phyloP scores from a whole-genome alignment of 2,797 vertebrate species.

The Hippocampus kuda region DNA sequence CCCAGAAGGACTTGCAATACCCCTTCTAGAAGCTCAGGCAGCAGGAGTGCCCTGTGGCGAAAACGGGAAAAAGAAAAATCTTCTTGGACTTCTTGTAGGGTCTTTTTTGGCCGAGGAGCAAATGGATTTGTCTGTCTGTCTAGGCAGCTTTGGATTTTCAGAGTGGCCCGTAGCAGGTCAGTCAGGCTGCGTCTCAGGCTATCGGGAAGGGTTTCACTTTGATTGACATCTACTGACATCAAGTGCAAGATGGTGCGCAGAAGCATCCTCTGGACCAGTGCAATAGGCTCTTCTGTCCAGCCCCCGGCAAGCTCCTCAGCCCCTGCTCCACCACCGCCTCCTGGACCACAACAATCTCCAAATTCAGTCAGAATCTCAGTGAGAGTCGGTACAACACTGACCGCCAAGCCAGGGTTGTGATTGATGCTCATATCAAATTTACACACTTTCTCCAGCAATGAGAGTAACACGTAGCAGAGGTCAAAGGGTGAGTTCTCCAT shows the following conservation, averaged over 20 bases:
- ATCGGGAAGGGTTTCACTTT: slow-evolving; percentile 77
- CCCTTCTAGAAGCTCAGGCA: slow-evolving; percentile 87
- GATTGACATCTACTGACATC: slow-evolving; percentile 81
- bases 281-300: slow-evolving; percentile 89
- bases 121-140: slow-evolving; percentile 76
- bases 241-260: slow-evolving; percentile 83
- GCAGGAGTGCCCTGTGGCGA: slow-evolving; percentile 77
- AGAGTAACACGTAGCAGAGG: slow-evolving; percentile 85
- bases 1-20: slow-evolving; percentile 81
- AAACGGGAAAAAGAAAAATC: slow-evolving; percentile 75
- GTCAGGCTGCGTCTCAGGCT: slow-evolving; percentile 82
- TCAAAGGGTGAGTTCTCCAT: slow-evolving; percentile 89
- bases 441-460: slow-evolving; percentile 90
- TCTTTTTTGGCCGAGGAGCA: slow-evolving; percentile 70
- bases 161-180: slow-evolving; percentile 82
- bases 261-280: slow-evolving; percentile 91
- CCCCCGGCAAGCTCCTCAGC: slow-evolving; percentile 73
- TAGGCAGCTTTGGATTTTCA: slow-evolving; percentile 79
- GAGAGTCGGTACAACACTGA: slow-evolving; percentile 83
- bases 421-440: slow-evolving; percentile 86
- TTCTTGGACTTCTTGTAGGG: slow-evolving; percentile 75
- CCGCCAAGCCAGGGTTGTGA: slow-evolving; percentile 78
- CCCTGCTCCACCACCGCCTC: slow-evolving; percentile 57
- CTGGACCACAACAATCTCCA: slow-evolving; percentile 73
- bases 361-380: slow-evolving; percentile 88